A percentile compares a stretch with the other conserved stretches of the same genome.
phyloP scores from a whole-genome alignment of 2,113 vertebrate species.

The Cricetomys ansorgei region DNA sequence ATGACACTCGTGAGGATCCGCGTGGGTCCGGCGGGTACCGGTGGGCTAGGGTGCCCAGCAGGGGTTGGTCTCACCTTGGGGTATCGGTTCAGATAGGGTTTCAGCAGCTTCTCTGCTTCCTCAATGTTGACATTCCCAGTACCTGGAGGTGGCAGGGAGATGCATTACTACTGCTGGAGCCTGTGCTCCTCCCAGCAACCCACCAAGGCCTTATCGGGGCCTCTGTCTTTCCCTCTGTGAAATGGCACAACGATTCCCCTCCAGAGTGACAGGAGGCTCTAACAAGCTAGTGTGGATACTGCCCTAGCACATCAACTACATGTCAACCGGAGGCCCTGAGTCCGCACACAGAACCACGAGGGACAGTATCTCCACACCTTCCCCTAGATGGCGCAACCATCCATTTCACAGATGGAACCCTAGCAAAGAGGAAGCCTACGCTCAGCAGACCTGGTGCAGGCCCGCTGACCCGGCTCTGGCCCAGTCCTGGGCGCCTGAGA shows the following conservation, averaged over 20 bases:
- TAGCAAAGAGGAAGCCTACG: not conserved
- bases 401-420: not conserved
- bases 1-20: not conserved
- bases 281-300: not conserved
- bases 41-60: not conserved
- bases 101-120: constrained; percentile 95
- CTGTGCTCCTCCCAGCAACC: not conserved
- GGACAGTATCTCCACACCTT: not conserved
- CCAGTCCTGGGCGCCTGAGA: not conserved
- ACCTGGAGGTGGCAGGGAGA: constrained; percentile 84
- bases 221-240: not conserved
- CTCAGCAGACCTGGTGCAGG: not conserved
- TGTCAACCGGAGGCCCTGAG: not conserved
- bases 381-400: not conserved
- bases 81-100: constrained; percentile 95
- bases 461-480: not conserved
- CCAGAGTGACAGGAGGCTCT: not conserved
- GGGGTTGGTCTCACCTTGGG: constrained; percentile 90
- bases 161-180: not conserved
- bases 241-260: not conserved
- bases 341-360: not conserved
- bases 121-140: constrained; percentile 96
- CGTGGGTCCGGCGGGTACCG: not conserved
- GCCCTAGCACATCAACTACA: not conserved
- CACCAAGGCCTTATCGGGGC: not conserved